phyloP scores from a whole-genome alignment of 1,140 invertebrate species.

The Philopotamus ludificatus region DNA sequence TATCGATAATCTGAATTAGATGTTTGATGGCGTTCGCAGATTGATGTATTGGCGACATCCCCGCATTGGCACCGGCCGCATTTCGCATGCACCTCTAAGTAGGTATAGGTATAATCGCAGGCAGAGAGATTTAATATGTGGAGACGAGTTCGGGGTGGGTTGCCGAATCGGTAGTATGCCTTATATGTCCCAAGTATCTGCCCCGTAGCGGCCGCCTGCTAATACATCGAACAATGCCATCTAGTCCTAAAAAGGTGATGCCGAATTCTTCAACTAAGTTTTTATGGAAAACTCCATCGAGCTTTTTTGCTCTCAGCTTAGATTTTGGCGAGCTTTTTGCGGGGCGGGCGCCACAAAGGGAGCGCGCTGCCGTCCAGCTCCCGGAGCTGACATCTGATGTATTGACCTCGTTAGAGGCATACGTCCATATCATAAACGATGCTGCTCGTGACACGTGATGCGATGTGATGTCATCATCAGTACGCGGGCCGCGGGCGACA shows the following conservation, averaged over 20 bases:
- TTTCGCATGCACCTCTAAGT: no score
- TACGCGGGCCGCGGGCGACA: no score
- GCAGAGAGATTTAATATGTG: conserved; percentile 9
- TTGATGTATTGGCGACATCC: no score
- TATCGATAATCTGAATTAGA: no score
- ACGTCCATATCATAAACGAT: no score
- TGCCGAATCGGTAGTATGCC: conserved; percentile 4
- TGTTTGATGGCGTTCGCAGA: no score
- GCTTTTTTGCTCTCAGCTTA: conserved; percentile 5
- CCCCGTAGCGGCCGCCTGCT: conserved; percentile 1
- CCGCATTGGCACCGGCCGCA: no score
- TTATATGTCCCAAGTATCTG: neutral
- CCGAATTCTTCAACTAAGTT: conserved; percentile 17
- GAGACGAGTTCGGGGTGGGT: neutral
- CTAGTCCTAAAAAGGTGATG: conserved; percentile 32
- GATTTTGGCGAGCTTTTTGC: conserved; percentile 7
- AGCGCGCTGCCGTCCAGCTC: neutral
- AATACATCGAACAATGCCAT: conserved; percentile 26
- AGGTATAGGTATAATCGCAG: neutral
- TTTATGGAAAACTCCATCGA: conserved; percentile 22
- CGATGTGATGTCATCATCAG: no score
- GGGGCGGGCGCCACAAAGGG: conserved; percentile 11
- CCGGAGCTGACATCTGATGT: neutral
- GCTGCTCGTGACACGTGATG: no score
- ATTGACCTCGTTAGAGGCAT: neutral